Percentiles rank a stretch among this genome's conserved stretches.
Evolutionary conservation across 2,113 vertebrate genomes (phyloP).

Genomic region (Hucho hucho): DNA sequence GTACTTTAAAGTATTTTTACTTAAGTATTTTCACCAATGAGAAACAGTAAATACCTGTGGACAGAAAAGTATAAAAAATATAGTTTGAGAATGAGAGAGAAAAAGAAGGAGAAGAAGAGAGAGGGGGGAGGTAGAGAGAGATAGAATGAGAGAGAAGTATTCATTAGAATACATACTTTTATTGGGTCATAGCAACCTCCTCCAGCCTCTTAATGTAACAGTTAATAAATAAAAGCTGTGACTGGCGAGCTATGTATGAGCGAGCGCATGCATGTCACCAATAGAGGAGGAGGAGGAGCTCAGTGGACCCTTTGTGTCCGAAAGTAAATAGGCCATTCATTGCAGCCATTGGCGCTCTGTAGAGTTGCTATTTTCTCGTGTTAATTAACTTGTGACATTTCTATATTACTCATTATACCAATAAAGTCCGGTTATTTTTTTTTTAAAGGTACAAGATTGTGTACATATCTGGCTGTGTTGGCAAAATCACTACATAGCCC

Average conservation of each 20-base stretch:
- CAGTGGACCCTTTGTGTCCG: too few species aligned
- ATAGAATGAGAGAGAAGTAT: neutral
- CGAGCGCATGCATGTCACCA: conserved; percentile 36
- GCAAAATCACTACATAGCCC: too few species aligned
- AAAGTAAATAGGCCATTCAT: too few species aligned
- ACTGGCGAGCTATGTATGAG: conserved; percentile 2
- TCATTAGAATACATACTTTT: neutral
- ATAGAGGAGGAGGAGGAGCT: conserved; percentile 2
- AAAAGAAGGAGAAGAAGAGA: neutral
- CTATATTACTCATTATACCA: too few species aligned
- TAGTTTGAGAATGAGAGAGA: neutral
- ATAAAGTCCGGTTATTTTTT: too few species aligned
- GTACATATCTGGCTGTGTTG: too few species aligned
- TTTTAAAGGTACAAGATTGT: too few species aligned
- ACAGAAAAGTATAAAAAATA: neutral
- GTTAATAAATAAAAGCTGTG: neutral
- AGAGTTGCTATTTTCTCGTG: too few species aligned
- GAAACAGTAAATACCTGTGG: neutral
- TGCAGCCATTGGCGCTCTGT: too few species aligned
- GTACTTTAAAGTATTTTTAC: too few species aligned
- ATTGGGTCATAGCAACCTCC: neutral
- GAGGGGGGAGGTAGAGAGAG: neutral
- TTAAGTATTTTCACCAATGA: too few species aligned
- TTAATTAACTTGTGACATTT: too few species aligned
- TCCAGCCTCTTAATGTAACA: conserved; percentile 4